Percentiles rank a stretch among this genome's conserved stretches.
Conservation (phyloP, 2,797 vertebrate genomes). For the Hypotaenidia philippensis region DNA sequence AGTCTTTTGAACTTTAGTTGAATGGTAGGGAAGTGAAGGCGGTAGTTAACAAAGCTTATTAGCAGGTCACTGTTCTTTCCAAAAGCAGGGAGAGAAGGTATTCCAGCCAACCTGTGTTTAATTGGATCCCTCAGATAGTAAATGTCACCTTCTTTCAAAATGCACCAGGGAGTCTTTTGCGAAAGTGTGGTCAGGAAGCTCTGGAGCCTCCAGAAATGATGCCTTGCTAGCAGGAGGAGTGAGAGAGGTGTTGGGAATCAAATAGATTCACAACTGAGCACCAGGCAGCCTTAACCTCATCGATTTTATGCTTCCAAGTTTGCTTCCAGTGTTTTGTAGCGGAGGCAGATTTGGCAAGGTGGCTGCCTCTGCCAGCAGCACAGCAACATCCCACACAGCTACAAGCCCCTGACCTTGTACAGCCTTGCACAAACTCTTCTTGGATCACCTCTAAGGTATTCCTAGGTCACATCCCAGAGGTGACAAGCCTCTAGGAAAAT, state of each 20-base stretch:
- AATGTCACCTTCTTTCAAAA: neutral
- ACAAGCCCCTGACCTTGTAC: neutral
- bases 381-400: neutral
- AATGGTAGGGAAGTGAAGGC: neutral
- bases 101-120: neutral
- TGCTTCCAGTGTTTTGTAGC: neutral
- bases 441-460: conserved; percentile 22
- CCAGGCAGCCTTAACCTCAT: neutral
- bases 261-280: neutral
- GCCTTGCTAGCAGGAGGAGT: neutral
- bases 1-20: neutral
- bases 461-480: conserved; percentile 1
- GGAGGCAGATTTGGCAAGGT: neutral
- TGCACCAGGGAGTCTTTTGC: neutral
- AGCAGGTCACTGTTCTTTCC: neutral
- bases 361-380: neutral
- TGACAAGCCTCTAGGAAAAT: conserved; percentile 21
- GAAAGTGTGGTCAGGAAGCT: neutral
- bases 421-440: conserved; percentile 21
- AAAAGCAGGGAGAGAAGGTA: neutral
- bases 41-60: neutral
- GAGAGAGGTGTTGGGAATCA: neutral
- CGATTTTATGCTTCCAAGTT: neutral
- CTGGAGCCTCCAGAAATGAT: neutral
- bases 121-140: neutral